Conservation (phyloP, 2,113 vertebrate species). For the Oenanthe oenanthe region DNA sequence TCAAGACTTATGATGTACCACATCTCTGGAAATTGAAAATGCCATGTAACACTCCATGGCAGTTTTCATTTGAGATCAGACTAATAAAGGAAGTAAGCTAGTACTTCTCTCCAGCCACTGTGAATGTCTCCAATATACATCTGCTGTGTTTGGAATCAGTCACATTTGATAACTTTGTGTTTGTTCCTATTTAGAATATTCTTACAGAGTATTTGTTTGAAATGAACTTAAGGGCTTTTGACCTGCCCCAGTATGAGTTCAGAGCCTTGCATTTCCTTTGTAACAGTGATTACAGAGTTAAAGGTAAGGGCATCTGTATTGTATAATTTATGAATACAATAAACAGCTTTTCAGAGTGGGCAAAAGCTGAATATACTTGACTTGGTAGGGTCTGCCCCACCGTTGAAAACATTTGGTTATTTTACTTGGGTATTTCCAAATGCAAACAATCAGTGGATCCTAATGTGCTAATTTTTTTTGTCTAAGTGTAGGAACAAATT, state of each 20-base stretch:
- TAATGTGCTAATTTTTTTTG: slow-evolving; percentile 29
- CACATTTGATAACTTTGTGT: background rate
- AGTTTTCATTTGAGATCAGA: slow-evolving; percentile 5
- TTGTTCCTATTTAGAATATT: background rate
- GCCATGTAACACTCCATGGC: background rate
- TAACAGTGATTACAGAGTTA: background rate
- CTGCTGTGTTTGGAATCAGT: background rate
- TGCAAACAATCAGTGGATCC: slow-evolving; percentile 2
- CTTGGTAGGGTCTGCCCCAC: background rate
- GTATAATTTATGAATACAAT: background rate
- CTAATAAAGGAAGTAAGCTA: slow-evolving; percentile 25
- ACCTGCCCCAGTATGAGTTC: background rate
- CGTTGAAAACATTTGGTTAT: background rate
- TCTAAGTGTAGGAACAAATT: background rate
- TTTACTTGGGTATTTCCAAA: background rate
- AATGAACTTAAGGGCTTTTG: background rate
- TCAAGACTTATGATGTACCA: background rate
- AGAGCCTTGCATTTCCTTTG: background rate
- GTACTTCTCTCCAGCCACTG: background rate
- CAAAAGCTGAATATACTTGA: background rate
- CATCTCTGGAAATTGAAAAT: slow-evolving; percentile 12
- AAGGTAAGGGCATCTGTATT: background rate
- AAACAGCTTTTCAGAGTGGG: background rate
- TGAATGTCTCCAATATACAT: background rate
- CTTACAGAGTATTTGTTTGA: background rate